Evolutionary conservation across 2,888 invertebrate genomes (phyloP).

Genomic region (Therioaphis trifolii): DNA sequence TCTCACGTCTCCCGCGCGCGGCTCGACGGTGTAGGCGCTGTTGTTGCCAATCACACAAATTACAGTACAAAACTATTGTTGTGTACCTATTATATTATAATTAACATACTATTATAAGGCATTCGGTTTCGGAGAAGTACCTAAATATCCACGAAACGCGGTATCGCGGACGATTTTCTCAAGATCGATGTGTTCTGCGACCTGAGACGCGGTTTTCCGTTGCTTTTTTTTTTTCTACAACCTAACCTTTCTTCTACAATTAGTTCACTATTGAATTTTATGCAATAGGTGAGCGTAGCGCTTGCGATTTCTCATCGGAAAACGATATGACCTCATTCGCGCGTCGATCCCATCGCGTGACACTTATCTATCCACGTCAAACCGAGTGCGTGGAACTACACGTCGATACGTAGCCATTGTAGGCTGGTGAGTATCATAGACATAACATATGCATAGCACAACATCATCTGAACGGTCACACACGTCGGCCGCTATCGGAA

Average conservation of each 20-base stretch:
- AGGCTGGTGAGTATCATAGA: neutral
- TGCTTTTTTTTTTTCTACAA: no score
- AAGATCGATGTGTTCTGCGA: no score
- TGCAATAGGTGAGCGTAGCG: neutral
- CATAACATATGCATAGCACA: no score
- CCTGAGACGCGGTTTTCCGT: no score
- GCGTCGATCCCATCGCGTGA: neutral
- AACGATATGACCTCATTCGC: neutral
- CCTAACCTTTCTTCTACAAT: no score
- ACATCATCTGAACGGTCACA: neutral
- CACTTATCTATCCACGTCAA: neutral
- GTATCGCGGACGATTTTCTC: neutral
- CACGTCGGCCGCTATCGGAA: neutral
- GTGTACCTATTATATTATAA: no score
- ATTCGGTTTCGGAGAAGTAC: neutral
- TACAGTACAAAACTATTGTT: no score
- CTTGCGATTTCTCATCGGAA: neutral
- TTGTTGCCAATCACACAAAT: no score
- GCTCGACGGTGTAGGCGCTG: no score
- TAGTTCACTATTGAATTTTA: neutral
- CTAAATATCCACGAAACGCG: neutral
- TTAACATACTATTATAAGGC: no score
- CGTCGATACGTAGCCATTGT: neutral
- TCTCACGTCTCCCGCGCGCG: no score
- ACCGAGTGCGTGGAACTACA: neutral